Evolutionary conservation across 2,113 vertebrate genomes (phyloP).

Genomic region (Eolophus roseicapilla): DNA sequence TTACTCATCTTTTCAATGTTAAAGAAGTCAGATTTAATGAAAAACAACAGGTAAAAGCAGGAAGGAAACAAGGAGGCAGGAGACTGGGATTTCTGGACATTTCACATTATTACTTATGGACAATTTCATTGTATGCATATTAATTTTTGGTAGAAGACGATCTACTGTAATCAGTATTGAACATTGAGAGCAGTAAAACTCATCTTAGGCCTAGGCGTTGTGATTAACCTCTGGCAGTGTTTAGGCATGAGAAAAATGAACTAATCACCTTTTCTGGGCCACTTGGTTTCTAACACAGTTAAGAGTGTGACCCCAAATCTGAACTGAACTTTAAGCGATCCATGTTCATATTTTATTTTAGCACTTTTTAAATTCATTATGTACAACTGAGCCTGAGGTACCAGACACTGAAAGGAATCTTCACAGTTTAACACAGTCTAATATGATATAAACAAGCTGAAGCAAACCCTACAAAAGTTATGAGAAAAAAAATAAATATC

Average conservation of each 20-base stretch:
- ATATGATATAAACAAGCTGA: not conserved
- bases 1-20: not conserved
- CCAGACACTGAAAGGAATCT: not conserved
- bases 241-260: not conserved
- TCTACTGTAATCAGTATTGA: not conserved
- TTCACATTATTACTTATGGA: not conserved
- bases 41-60: not conserved
- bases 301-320: not conserved
- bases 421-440: not conserved
- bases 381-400: not conserved
- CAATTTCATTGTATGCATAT: not conserved
- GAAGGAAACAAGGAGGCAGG: not conserved
- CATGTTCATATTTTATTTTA: not conserved
- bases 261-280: not conserved
- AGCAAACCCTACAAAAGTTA: not conserved
- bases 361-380: not conserved
- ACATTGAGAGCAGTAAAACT: not conserved
- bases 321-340: not conserved
- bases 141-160: not conserved
- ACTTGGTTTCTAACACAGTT: not conserved
- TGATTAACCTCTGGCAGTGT: not conserved
- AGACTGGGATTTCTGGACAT: not conserved
- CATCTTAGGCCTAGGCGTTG: not conserved
- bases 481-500: not conserved
- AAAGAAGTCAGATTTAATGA: not conserved